Percentiles rank a stretch among this genome's conserved stretches.
Evolutionary conservation across 2,888 invertebrate genomes (phyloP).

Genomic region (Pandemis heparana): DNA sequence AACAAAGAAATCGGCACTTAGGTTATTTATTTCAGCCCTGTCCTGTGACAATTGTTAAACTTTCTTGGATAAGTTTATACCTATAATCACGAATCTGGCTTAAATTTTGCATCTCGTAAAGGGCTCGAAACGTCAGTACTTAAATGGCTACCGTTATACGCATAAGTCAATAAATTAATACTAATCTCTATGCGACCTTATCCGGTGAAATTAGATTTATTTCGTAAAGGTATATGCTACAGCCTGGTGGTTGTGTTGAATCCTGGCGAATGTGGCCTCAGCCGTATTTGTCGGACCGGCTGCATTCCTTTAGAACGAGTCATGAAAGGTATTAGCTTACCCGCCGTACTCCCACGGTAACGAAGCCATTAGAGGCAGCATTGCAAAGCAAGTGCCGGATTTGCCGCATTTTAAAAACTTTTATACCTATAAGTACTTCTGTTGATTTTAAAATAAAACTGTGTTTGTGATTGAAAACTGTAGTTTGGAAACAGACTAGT

Average conservation of each 20-base stretch:
- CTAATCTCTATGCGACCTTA: neutral
- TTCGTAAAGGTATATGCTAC: neutral
- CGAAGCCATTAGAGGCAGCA: neutral
- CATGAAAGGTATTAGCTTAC: conserved; percentile 37
- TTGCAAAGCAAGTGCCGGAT: neutral
- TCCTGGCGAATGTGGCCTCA: conserved; percentile 30
- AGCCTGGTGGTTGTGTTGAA: conserved; percentile 13
- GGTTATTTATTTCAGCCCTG: neutral
- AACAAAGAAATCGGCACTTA: neutral
- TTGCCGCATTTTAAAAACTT: neutral
- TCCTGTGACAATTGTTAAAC: neutral
- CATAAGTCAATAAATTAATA: neutral
- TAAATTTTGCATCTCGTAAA: neutral
- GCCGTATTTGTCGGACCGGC: conserved; percentile 30
- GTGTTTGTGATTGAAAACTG: neutral
- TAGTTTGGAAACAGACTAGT: neutral
- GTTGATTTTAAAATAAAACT: neutral
- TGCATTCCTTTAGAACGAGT: conserved; percentile 38
- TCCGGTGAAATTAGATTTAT: neutral
- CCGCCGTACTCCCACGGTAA: conserved; percentile 18
- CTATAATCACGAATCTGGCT: neutral
- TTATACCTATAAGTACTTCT: neutral
- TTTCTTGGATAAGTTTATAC: neutral
- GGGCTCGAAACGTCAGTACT: neutral
- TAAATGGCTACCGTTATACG: neutral